Evolutionary conservation across 2,113 vertebrate species (phyloP).

Genomic region (Brachyhypopomus gauderio): DNA sequence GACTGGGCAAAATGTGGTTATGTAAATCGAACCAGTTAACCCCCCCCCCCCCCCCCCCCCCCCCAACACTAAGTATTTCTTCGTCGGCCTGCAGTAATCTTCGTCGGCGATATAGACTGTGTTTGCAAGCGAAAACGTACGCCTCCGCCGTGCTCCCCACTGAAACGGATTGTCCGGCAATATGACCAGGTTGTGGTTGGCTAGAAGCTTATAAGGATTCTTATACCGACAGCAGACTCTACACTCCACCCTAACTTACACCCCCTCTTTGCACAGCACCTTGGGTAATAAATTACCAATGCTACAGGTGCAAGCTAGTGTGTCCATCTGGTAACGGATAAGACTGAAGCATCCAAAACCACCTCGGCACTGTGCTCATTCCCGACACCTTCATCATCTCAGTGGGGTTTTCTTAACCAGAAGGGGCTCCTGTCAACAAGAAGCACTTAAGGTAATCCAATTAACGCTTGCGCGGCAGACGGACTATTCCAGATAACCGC

Average conservation of each 20-base stretch:
- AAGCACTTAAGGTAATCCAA: slow-evolving; percentile 63
- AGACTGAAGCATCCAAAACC: slow-evolving; percentile 9
- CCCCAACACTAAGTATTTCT: no score
- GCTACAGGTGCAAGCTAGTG: slow-evolving; percentile 29
- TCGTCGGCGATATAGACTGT: not conserved
- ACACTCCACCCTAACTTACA: not conserved
- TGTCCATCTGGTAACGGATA: slow-evolving; percentile 44
- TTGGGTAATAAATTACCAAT: slow-evolving; percentile 52
- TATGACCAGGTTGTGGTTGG: slow-evolving; percentile 3
- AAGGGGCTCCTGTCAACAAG: slow-evolving; percentile 53
- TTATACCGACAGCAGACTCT: slow-evolving; percentile 13
- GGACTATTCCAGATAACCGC: slow-evolving; percentile 64
- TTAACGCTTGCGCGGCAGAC: slow-evolving; percentile 59
- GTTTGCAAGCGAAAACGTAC: not conserved
- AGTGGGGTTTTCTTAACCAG: slow-evolving; percentile 52
- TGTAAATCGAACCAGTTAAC: no score
- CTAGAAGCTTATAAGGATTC: slow-evolving; percentile 11
- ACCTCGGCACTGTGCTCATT: slow-evolving; percentile 53
- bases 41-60: no score
- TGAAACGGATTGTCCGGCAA: not conserved
- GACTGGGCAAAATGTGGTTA: not conserved
- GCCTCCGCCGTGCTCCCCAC: not conserved
- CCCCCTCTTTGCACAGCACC: slow-evolving; percentile 25
- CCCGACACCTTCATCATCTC: slow-evolving; percentile 65
- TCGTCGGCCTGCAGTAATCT: no score